Evolutionary conservation across 2,888 invertebrate genomes (phyloP), one percentile per base, ranked within the genome.

Genomic region (Dorcus hopei): DNA sequence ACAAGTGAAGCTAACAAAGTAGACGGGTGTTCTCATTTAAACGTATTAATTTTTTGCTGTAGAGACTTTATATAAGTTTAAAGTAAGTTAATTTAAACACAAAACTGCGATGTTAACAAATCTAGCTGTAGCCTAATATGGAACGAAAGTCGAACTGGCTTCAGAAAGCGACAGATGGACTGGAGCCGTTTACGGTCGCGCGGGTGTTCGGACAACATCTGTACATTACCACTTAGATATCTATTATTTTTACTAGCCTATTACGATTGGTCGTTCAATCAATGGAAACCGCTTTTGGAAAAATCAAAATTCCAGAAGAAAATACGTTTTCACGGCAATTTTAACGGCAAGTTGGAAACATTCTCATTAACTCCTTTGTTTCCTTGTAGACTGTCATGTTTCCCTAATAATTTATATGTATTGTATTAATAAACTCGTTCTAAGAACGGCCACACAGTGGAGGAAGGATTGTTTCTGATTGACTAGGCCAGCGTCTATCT

Each of bases 11-110:
- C 26, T 6, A 33, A 33, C 3, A 33, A 33, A 33, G 7, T 33
- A 33, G 26, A 33, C 26, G 5, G 26, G 26, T 6, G 26, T 33
- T 33, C 26, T 33, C 26, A 33, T 33, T 33, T 33, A 33, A 33
- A 33, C 26, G 26, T 45, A 45, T 45, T 45, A 45, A 45, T 45
- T 45, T 45, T 45, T 45, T 23, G 23, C 19, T 11, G 45, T 9
- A 45, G 45, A 19, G 23, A 45, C 16, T 45, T 45, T 16, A 9
- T 19, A 19, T 19, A 49, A 51, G 54, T 54, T 56, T 61, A 61
- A 63, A 61, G 63, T 61, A 63, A 63, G 61, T 63, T 61, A 63
- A 63, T 63, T 57, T 63, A 63, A 61, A 61, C 63, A 63, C 57
- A 63, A 61, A 63, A 61, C 57, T 59, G 63, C 61, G 59, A 61